phyloP scores from a whole-genome alignment of 2,113 vertebrate species.

The Oriolus oriolus region DNA sequence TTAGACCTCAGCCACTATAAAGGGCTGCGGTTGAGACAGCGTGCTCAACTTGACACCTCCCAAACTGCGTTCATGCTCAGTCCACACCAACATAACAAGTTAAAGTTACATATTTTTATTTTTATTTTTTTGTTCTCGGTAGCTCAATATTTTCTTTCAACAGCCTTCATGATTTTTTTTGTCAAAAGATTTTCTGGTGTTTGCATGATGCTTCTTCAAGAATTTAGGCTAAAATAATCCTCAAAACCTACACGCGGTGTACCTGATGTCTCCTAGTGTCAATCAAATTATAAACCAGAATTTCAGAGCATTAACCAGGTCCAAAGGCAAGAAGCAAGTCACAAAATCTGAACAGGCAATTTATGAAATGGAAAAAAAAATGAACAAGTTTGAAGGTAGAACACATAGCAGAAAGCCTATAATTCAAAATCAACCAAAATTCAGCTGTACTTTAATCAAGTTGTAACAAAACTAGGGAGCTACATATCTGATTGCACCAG shows the following conservation, averaged over 20 bases:
- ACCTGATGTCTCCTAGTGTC: not conserved
- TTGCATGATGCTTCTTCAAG: not conserved
- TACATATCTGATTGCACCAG: not conserved
- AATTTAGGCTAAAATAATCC: not conserved
- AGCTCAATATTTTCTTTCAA: not conserved
- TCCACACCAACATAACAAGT: not conserved
- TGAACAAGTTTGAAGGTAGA: not conserved
- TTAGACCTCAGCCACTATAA: conserved; percentile 36
- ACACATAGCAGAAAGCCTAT: not conserved
- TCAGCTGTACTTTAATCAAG: not conserved
- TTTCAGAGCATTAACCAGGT: not conserved
- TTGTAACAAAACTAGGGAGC: not conserved
- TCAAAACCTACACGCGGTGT: not conserved
- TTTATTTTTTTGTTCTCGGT: not conserved
- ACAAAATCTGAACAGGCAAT: not conserved
- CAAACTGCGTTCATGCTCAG: not conserved
- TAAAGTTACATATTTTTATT: not conserved
- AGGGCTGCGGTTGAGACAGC: not conserved
- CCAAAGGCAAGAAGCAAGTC: not conserved
- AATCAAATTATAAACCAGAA: not conserved
- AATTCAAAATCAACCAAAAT: not conserved
- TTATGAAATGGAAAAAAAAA: not conserved
- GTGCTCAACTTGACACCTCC: not conserved
- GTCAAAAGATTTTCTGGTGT: not conserved
- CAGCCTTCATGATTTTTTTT: not conserved